These are phyloP conservation scores for Euspilapteryx auroguttella DNA, from an alignment of 2,888 invertebrate species.

Conservation along the genomic window DNA sequence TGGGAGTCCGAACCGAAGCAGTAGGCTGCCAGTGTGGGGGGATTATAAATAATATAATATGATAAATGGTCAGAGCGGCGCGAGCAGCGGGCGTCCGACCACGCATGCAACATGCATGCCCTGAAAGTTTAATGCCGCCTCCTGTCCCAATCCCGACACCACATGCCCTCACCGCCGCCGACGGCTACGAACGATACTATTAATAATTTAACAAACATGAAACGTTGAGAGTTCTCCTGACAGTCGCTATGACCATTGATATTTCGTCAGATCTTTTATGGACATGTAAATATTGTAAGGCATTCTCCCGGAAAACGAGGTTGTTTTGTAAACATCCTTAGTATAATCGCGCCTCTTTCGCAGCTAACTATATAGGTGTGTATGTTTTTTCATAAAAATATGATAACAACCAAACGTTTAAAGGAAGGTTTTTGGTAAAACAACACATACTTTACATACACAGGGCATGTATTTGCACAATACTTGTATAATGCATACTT, in stretches of 20 bases:
- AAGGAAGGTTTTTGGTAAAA: no score
- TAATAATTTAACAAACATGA: neutral
- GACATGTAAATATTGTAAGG: no score
- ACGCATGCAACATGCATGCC: neutral
- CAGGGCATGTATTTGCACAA: no score
- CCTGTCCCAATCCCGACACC: neutral
- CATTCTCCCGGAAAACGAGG: no score
- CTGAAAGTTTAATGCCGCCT: conserved; percentile 1
- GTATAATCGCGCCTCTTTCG: no score
- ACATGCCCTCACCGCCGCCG: neutral
- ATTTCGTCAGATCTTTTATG: no score
- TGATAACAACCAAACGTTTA: no score
- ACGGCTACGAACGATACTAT: neutral
- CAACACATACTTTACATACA: no score
- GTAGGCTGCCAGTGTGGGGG: conserved; percentile 1
- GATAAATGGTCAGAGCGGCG: conserved; percentile 27
- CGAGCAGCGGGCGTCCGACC: conserved; percentile 9
- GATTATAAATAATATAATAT: conserved; percentile 20
- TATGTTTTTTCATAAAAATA: no score
- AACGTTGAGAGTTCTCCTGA: neutral
- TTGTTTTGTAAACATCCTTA: no score
- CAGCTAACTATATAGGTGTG: no score
- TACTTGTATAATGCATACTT: no score
- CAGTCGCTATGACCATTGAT: neutral
- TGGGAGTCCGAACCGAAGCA: neutral